These are phyloP conservation scores for Smittia aterrima DNA, from an alignment of 2,888 invertebrate species.

Conservation along the genomic window DNA sequence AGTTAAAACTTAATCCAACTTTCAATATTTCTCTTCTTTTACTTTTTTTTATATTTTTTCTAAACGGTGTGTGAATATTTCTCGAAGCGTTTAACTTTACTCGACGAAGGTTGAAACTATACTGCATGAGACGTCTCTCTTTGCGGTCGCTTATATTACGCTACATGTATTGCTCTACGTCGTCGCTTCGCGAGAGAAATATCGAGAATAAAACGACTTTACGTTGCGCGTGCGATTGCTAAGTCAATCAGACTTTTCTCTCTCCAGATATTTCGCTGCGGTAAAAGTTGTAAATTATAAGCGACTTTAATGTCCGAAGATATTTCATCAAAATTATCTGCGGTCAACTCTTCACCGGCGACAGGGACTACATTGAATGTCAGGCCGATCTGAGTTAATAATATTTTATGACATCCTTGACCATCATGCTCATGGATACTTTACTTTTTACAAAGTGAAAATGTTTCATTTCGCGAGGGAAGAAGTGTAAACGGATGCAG, in stretches of 20 bases:
- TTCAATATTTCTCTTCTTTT: constrained; percentile 6
- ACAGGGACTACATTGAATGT: background rate
- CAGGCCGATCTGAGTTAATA: background rate
- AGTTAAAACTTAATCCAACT: background rate
- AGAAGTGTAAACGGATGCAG: too few species aligned
- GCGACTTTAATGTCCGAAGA: background rate
- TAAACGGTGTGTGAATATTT: background rate
- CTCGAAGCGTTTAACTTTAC: background rate
- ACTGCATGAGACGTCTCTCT: constrained; percentile 10
- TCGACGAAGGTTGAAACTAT: background rate
- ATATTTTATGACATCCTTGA: background rate
- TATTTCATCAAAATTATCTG: background rate
- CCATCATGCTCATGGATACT: background rate
- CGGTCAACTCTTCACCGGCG: background rate
- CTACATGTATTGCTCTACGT: background rate
- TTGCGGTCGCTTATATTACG: constrained; percentile 5
- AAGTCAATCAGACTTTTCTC: background rate
- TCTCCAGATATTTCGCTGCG: background rate
- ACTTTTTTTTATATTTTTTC: background rate
- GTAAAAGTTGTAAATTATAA: background rate
- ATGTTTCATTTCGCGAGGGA: too few species aligned
- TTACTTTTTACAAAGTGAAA: background rate
- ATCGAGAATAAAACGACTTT: background rate
- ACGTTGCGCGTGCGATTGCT: constrained; percentile 21
- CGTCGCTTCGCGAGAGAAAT: background rate